Evolutionary conservation across 1,140 invertebrate genomes (phyloP).

Genomic region (Grapholita molesta): DNA sequence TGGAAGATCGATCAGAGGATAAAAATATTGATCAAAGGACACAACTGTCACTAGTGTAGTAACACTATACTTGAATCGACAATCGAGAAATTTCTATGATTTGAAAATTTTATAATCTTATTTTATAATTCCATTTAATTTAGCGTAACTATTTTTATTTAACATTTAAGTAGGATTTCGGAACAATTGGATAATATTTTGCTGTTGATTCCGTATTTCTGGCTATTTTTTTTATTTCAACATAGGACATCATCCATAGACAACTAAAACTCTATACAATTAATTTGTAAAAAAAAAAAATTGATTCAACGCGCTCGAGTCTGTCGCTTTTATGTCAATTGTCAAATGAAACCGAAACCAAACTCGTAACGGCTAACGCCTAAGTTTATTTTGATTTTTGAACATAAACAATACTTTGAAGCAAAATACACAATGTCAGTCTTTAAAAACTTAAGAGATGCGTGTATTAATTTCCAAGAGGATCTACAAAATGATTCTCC

Average conservation of each 20-base stretch:
- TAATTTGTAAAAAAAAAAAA: background rate
- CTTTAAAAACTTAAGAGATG: constrained; percentile 46
- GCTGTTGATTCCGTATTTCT: too few relatives aligned
- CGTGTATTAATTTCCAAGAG: constrained; percentile 43
- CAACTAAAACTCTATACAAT: background rate
- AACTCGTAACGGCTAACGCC: background rate
- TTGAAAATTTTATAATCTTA: background rate
- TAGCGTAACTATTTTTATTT: too few relatives aligned
- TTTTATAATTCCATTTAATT: background rate
- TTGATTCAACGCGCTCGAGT: background rate
- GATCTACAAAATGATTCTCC: constrained; percentile 34
- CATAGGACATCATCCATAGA: too few relatives aligned
- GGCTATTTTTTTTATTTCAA: too few relatives aligned
- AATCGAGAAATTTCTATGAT: background rate
- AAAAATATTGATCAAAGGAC: background rate
- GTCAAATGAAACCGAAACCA: too few relatives aligned
- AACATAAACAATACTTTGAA: background rate
- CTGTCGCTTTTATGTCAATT: background rate
- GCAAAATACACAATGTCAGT: constrained; percentile 38
- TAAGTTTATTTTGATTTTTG: background rate
- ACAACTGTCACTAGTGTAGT: background rate
- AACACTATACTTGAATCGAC: background rate
- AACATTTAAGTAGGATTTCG: too few relatives aligned
- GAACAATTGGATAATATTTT: too few relatives aligned
- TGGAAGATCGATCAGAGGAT: background rate